Conservation (phyloP, 2,797 vertebrate genomes). For the Vireo griseus region DNA sequence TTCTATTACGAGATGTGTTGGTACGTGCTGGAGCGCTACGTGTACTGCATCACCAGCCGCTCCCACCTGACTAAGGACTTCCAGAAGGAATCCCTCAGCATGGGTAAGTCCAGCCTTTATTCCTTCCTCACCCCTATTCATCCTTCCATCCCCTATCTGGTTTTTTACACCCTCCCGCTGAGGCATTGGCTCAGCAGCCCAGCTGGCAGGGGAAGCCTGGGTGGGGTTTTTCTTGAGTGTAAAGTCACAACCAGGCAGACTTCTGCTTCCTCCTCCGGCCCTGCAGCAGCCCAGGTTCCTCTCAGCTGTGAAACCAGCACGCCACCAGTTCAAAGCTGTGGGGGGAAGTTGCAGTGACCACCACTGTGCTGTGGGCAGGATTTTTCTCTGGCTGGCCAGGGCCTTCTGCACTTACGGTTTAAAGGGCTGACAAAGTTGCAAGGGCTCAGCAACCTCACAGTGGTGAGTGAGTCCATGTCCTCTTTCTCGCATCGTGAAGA, state of each 20-base stretch:
- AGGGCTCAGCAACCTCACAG: fast-evolving
- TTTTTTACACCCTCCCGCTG: neutral
- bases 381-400: neutral
- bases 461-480: neutral
- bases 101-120: slow-evolving; percentile 78
- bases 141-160: fast-evolving
- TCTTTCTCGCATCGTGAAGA: neutral
- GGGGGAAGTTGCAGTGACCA: neutral
- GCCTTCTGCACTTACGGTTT: neutral
- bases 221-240: neutral
- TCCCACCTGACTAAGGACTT: slow-evolving; percentile 95
- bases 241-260: neutral
- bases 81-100: slow-evolving; percentile 91
- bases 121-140: neutral
- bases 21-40: slow-evolving; percentile 96
- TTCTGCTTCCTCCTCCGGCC: slow-evolving; percentile 7
- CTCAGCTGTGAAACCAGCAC: neutral
- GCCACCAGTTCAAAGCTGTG: neutral
- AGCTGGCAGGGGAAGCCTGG: neutral
- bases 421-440: neutral
- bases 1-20: slow-evolving; percentile 99
- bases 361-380: neutral
- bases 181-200: neutral
- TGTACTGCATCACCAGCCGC: slow-evolving; percentile 90
- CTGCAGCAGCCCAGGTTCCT: neutral